Percentiles rank a stretch among this genome's conserved stretches.
phyloP scores from a whole-genome alignment of 1,140 invertebrate species.

The Drosophila dunni region DNA sequence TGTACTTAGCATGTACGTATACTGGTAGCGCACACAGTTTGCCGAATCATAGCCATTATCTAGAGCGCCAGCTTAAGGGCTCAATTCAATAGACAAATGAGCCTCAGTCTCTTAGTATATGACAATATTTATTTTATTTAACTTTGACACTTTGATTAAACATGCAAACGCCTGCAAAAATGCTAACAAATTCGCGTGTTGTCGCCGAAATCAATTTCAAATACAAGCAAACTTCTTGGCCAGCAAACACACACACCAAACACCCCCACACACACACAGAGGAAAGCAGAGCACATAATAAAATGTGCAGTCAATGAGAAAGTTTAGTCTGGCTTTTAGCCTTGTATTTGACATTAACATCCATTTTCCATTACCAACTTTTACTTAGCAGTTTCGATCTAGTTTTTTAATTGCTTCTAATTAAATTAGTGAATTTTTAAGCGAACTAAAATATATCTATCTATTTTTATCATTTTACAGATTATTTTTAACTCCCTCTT shows the following conservation, averaged over 20 bases:
- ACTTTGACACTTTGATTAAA: constrained; percentile 72
- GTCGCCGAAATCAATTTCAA: constrained; percentile 37
- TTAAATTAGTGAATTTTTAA: background rate
- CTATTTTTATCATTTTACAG: too few species aligned
- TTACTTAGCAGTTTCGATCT: background rate
- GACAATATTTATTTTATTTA: constrained; percentile 78
- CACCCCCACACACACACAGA: too few species aligned
- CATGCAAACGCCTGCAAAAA: constrained; percentile 45
- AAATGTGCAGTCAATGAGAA: constrained; percentile 1
- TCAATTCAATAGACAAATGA: constrained; percentile 68
- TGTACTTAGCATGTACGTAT: constrained; percentile 29
- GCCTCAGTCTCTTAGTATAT: constrained; percentile 35
- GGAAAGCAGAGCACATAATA: background rate
- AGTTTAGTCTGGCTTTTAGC: constrained; percentile 13
- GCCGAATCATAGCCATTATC: constrained; percentile 75
- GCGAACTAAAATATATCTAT: too few species aligned
- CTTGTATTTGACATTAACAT: constrained; percentile 4
- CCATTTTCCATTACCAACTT: constrained; percentile 1
- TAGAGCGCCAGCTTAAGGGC: constrained; percentile 75
- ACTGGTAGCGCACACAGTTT: constrained; percentile 45
- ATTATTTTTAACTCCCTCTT: too few species aligned
- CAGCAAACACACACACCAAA: too few species aligned
- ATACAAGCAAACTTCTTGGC: constrained; percentile 2
- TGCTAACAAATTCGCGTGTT: constrained; percentile 56
- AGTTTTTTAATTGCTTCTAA: background rate